phyloP scores from a whole-genome alignment of 2,113 vertebrate genomes.

The Phoenicopterus ruber region DNA sequence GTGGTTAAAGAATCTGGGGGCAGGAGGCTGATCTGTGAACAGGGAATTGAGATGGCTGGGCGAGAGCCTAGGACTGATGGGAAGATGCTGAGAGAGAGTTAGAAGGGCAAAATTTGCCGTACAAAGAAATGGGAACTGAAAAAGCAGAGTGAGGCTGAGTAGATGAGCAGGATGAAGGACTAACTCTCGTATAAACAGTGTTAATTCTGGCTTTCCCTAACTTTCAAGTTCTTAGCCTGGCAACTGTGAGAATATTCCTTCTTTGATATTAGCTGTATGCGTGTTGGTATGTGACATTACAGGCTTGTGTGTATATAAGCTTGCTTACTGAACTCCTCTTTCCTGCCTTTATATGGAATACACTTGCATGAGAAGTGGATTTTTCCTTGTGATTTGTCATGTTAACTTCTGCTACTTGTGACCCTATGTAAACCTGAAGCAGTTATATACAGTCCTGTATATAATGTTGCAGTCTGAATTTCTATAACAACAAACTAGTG shows the following conservation, averaged over 20 bases:
- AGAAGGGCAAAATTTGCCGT: neutral
- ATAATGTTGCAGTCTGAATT: neutral
- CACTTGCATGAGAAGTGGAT: neutral
- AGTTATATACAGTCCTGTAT: neutral
- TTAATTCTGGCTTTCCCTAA: slow-evolving; percentile 9
- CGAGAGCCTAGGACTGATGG: neutral
- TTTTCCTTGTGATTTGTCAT: neutral
- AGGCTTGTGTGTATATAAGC: neutral
- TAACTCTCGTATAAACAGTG: neutral
- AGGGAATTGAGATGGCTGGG: neutral
- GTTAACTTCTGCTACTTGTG: neutral
- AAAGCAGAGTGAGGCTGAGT: neutral
- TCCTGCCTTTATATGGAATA: neutral
- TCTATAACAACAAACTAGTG: neutral
- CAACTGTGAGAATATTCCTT: neutral
- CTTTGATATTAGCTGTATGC: neutral
- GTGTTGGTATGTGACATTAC: neutral
- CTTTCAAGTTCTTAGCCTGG: neutral
- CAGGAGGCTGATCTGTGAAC: neutral
- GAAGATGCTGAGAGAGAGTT: neutral
- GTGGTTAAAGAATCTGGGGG: neutral
- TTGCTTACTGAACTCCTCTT: neutral
- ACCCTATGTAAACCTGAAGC: neutral
- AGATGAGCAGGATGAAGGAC: neutral
- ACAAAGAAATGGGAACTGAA: neutral